Evolutionary conservation across 30 jellyfish, hydroid and myxozoan species (phyloP), one percentile per base, ranked within the genome.

Genomic region (Chrysaora quinquecirrha): DNA sequence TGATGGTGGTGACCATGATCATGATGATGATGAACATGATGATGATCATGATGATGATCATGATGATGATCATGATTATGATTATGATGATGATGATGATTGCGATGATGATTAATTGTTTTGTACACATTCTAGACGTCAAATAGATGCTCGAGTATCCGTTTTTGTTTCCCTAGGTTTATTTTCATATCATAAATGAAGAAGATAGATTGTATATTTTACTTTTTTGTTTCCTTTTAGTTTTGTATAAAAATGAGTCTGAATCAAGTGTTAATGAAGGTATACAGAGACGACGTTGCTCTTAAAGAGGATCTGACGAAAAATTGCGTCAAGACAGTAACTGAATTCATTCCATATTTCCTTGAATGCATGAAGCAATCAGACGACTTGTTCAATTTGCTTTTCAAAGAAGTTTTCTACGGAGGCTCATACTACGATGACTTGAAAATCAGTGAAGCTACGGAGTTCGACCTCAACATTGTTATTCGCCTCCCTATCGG

Each of bases 341-440:
- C 54, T 38, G 14, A 38, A 3, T 38, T 38, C 54, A 3, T 38
- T 6, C 11, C 6, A 38, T 38, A 38, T 14, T 38, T 38, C 14
- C 54, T 6, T 38, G 54, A 38, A 38, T 3, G 14, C 6, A 38
- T 38, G 54, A 38, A 38, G 54, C 11, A 38, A 38, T 6, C 54
- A 3, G 54, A 38, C 14, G 11, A 6, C 6, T 38, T 38, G 14
- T 38, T 38, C 14, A 38, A 38, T 38, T 38, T 38, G 54, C 54
- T 38, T 38, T 38, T 38, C 54, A 38, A 38, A 14, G 2, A 50
- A 1, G 31, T 73, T 9, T 18, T 14, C 52, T 73, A 34, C 52
- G 18, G 75, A 22, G 85, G 85, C 24, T 73, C 85, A 21, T 73
- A 33, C 2, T 73, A 73, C 31, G 85, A 73, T 28, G 78, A 76